phyloP scores from a whole-genome alignment of 2,888 invertebrate species.

The Autographa pulchrina region DNA sequence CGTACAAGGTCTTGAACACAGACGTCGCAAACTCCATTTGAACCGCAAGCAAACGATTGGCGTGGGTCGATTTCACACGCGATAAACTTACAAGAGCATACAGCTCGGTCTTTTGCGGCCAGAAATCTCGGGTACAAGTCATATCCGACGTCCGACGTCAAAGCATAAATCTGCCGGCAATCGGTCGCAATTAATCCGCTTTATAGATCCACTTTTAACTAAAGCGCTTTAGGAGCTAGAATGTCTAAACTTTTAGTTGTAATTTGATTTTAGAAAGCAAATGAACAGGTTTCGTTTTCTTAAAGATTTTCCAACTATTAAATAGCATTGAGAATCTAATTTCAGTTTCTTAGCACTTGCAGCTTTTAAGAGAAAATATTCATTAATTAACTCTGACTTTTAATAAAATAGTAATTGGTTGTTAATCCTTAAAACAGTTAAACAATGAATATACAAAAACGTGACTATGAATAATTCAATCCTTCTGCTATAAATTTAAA shows the following conservation, averaged over 20 bases:
- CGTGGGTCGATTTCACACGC: conserved; percentile 77
- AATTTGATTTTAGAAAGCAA: conserved; percentile 10
- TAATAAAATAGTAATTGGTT: conserved; percentile 2
- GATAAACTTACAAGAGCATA: conserved; percentile 78
- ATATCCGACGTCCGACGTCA: conserved; percentile 41
- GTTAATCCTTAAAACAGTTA: conserved; percentile 14
- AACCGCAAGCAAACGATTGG: conserved; percentile 73
- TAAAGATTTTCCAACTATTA: neutral
- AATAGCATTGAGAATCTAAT: conserved; percentile 2
- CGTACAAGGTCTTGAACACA: conserved; percentile 61
- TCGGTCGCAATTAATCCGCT: conserved; percentile 72
- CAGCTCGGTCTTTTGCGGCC: conserved; percentile 65
- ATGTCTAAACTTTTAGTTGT: conserved; percentile 44
- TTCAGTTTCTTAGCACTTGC: neutral
- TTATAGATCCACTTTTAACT: conserved; percentile 76
- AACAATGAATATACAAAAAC: conserved; percentile 32
- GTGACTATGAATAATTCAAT: conserved; percentile 36
- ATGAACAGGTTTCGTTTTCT: neutral
- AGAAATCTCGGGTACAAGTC: conserved; percentile 49
- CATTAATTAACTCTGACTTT: neutral
- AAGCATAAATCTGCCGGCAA: conserved; percentile 73
- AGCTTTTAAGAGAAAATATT: neutral
- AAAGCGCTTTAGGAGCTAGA: conserved; percentile 60
- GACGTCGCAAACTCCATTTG: conserved; percentile 71
- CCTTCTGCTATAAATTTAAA: conserved; percentile 25